phyloP scores from a whole-genome alignment of 2,797 vertebrate genomes.

The Sebastes ruberrimus region DNA sequence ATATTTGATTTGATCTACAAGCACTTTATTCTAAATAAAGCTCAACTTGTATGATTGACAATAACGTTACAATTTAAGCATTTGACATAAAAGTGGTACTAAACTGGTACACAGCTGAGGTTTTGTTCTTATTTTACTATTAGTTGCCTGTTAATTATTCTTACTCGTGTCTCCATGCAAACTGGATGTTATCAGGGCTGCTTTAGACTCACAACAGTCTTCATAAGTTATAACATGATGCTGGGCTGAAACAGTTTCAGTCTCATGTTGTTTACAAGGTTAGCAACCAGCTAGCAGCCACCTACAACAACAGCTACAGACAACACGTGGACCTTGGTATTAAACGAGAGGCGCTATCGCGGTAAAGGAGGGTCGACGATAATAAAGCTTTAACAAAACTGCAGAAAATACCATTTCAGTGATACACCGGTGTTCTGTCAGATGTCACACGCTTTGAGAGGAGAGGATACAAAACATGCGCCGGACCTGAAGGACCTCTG shows the following conservation, averaged over 20 bases:
- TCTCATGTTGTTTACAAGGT: not conserved
- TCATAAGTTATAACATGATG: not conserved
- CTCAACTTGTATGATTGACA: not conserved
- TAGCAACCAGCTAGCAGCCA: conserved; percentile 49
- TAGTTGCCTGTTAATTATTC: not conserved
- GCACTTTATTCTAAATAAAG: not conserved
- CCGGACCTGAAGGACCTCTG: conserved; percentile 70
- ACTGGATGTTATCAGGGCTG: not conserved
- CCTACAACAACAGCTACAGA: not conserved
- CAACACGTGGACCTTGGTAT: not conserved
- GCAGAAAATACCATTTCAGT: conserved; percentile 51
- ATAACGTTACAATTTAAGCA: not conserved
- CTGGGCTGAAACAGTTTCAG: not conserved
- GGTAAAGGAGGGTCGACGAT: not conserved
- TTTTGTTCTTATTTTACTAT: not conserved
- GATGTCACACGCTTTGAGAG: not conserved
- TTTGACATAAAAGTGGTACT: not conserved
- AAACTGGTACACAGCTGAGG: too few relatives aligned
- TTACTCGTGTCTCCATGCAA: not conserved
- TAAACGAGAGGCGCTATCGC: not conserved
- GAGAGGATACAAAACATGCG: conserved; percentile 58
- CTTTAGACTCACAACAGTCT: not conserved
- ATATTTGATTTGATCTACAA: not conserved
- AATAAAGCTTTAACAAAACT: not conserved
- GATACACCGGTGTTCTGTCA: conserved; percentile 26